Evolutionary conservation across 2,888 invertebrate species (phyloP), one percentile per base, ranked within the genome.

Genomic region (Yponomeuta evonymella): DNA sequence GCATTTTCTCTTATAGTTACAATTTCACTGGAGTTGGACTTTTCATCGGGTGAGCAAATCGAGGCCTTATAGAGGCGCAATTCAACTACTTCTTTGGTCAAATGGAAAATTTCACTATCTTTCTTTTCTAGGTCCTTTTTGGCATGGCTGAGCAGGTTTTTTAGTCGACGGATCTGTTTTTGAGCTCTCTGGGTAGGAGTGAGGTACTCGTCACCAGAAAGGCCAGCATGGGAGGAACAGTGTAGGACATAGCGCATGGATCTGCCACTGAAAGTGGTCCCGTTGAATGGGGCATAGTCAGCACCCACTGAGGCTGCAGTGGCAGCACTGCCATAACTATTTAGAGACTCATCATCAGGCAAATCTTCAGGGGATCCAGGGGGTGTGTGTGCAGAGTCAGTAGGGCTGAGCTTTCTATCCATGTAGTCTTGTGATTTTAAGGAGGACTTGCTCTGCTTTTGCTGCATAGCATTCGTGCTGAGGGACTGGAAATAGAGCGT

Each of bases 121-220:
- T 96, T 97, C 74, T 95, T 95, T 73, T 96, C 96, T 71, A 97
- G 92, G 79, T 96, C 96, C 78, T 94, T 94, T 73, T 95, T 95
- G 11, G 96, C 96, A 77, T 96, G 95, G 74, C 93, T 93, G 68
- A 97, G 91, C 5, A 96, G 87, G 72, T 93, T 93, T 89, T 96
- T 95, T 36, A 97, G 94, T 72, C 95, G 94, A 73, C 95, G 93
- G 62, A 97, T 95, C 85, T 97, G 96, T 76, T 95, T 93, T 79
- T 96, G 96, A 11, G 97, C 97, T 73, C 97, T 92, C 83, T 97
- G 97, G 0, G 97, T 97, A 15, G 97, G 97, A 70, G 97, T 97
- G 72, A 97, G 93, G 85, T 97, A 97, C 79, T 97, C 96, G 73
- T 96, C 95, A 67, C 95, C 96, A 69, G 96, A 95, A 69, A 95